Base-by-base conservation (phyloP, 2,888 invertebrate species). In the Caradrina kadenii region DNA sequence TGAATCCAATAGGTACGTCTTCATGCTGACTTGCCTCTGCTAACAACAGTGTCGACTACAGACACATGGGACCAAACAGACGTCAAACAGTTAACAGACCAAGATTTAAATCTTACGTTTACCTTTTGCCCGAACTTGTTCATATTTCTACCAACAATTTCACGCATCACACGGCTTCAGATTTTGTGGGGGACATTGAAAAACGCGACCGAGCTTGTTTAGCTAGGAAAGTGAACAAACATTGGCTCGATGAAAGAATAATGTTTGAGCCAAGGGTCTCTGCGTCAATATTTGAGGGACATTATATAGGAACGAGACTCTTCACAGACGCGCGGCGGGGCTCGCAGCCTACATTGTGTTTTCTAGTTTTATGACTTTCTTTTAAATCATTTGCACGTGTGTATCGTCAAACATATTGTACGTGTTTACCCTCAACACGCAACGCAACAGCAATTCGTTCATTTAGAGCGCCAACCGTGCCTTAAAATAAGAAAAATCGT, bases 161-260 rank as follows among this genome's bases (percentile, higher is more conserved):
- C 48, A 73, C 80, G 69, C 67, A 26, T 76, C 69, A 53, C 59
- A 59, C 26, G 21, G 65, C 64, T 69, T 53, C 69, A 67, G 67
- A 71, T 67, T 68, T 73, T 26, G 45, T 55, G n/a, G 26, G 21
- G 55, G 56, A 45, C 62, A 76, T 76, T 69, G 70, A 72, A 79
- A 81, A 79, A 69, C 71, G 49, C 66, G 63, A 62, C 63, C 49
- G 19, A 70, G 69, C 73, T 73, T 76, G 72, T 77, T 82, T 79
- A 58, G 66, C 68, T 69, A 64, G 70, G 80, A 69, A 74, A 81
- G 80, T 79, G 76, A 71, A 65, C 77, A 82, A 82, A 81, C 77
- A 81, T 63, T 54, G 66, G 60, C 66, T 74, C 61, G 72, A 80
- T 77, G 82, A 82, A 81, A 81, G 76, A 81, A 81, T 80, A 81